These are phyloP conservation scores for Ovibos moschatus DNA, from an alignment of 2,113 vertebrate species.

Conservation along the genomic window DNA sequence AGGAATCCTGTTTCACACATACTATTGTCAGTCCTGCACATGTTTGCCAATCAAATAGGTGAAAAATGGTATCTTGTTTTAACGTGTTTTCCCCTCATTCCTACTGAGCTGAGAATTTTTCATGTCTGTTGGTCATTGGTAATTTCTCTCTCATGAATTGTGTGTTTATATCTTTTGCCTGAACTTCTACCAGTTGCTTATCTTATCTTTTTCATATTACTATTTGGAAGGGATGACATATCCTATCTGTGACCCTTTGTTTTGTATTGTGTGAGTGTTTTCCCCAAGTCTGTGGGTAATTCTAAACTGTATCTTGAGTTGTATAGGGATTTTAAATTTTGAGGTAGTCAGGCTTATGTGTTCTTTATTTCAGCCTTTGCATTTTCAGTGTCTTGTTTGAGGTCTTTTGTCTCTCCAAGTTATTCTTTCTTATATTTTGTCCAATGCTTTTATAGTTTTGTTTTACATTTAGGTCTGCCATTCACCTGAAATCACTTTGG, in stretches of 20 bases:
- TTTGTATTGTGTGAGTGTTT: neutral
- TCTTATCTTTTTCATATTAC: neutral
- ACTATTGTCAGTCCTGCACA: neutral
- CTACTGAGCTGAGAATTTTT: neutral
- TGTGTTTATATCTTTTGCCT: neutral
- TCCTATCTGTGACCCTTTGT: neutral
- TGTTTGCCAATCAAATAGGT: neutral
- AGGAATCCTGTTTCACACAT: neutral
- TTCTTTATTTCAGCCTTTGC: neutral
- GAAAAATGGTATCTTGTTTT: neutral
- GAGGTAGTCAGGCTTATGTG: neutral
- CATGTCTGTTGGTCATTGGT: neutral
- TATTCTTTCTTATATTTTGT: neutral
- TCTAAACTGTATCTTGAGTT: neutral
- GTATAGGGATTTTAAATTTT: neutral
- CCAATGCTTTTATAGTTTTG: neutral
- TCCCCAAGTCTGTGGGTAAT: neutral
- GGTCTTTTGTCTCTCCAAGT: neutral
- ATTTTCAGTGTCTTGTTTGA: neutral
- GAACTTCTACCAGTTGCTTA: neutral
- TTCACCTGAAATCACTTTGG: neutral
- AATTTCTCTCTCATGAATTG: neutral
- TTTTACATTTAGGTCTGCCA: neutral
- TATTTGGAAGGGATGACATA: fast-evolving
- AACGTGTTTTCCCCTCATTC: neutral